phyloP scores from a whole-genome alignment of 2,797 vertebrate species.

The Macropodus opercularis region DNA sequence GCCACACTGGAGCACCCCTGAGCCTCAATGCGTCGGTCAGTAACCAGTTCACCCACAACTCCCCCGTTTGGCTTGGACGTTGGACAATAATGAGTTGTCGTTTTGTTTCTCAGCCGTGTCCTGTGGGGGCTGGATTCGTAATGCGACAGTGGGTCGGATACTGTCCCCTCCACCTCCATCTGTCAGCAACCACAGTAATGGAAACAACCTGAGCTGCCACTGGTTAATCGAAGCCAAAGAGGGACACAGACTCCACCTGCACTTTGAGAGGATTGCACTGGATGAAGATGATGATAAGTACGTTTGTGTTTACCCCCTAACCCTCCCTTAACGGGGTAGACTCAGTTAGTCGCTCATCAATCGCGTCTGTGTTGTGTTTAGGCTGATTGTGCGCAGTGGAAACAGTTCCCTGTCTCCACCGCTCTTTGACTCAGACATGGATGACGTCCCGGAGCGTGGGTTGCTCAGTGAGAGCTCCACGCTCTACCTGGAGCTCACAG shows the following conservation, averaged over 20 bases:
- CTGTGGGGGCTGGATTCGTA: slow-evolving; percentile 90
- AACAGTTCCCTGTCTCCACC: slow-evolving; percentile 85
- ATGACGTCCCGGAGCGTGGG: slow-evolving; percentile 90
- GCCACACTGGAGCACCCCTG: slow-evolving; percentile 87
- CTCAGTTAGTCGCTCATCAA: too few species aligned
- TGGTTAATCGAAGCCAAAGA: slow-evolving; percentile 92
- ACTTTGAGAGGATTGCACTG: slow-evolving; percentile 91
- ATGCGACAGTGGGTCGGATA: slow-evolving; percentile 90
- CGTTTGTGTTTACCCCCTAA: slow-evolving; percentile 34
- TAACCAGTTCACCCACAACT: too few species aligned
- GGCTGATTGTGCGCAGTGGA: slow-evolving; percentile 89
- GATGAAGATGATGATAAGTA: slow-evolving; percentile 93
- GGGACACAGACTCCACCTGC: slow-evolving; percentile 89
- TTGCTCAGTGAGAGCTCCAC: slow-evolving; percentile 88
- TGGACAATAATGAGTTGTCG: neutral
- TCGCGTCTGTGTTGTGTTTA: slow-evolving; percentile 61
- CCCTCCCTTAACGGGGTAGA: too few species aligned
- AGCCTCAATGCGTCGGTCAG: slow-evolving; percentile 83
- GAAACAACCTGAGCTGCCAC: slow-evolving; percentile 90
- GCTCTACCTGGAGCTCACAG: slow-evolving; percentile 89
- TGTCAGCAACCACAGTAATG: slow-evolving; percentile 83
- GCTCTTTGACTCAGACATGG: slow-evolving; percentile 91
- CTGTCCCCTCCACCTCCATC: slow-evolving; percentile 86
- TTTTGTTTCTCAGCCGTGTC: slow-evolving; percentile 79
- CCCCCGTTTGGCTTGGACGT: too few species aligned